Evolutionary conservation across 2,888 invertebrate genomes (phyloP), one percentile per base, ranked within the genome.

Genomic region (Diaphora mendica): DNA sequence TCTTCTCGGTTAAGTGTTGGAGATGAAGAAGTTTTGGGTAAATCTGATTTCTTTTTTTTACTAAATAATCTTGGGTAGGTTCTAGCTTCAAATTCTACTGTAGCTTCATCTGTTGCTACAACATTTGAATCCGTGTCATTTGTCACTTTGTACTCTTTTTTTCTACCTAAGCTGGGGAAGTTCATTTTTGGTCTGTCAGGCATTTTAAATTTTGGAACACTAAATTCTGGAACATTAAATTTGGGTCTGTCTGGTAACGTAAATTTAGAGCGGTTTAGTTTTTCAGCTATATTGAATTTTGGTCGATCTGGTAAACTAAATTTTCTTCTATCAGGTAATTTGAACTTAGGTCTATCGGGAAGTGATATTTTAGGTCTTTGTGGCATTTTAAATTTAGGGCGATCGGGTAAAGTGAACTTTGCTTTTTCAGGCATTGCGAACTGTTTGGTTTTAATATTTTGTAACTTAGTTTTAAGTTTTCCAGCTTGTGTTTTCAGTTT

Each of bases 1-100:
- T 96, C 96, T 64, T 96, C 96, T 82, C 96, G 94, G 74, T 94
- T 92, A 75, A 95, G 87, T 48, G 90, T 94, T 0, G 95, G 95
- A 0, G 96, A 96, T 69, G 96, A 96, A 35, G 96, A 96, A 8
- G 96, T 96, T 83, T 96, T 96, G 8, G 91, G 90, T 48, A 94
- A 79, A 67, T 93, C 91, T 4, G 90, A 77, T 82, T 94, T 94
- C 85, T 96, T 96, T 84, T 95, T 95, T 83, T 92, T 93, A 75
- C 90, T 91, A 85, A 97, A 97, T 80, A 98, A 96, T 83, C 98
- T 96, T 0, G 98, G 98, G 88, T 97, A 98, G 0, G 98, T 98
- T 83, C 97, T 97, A 79, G 97, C 97, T 91, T 97, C 97, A 87
- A 97, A 97, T 70, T 97, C 96, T 87, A 98, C 97, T 65, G 96